phyloP scores from a whole-genome alignment of 2,113 vertebrate genomes.

The Drymodes brunneopygia region DNA sequence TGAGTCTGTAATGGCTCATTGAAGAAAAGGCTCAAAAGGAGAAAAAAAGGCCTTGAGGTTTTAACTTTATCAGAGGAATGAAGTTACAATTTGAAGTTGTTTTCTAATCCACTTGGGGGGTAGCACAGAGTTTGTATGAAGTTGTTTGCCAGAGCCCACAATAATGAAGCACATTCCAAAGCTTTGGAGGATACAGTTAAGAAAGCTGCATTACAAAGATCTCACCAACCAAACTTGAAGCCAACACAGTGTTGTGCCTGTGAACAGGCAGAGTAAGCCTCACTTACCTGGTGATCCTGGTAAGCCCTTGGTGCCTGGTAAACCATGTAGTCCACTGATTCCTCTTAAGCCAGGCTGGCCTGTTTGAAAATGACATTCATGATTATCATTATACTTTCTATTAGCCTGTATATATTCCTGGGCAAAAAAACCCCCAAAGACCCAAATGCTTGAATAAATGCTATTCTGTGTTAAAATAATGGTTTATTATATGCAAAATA shows the following conservation, averaged over 20 bases:
- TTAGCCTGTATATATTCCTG: neutral
- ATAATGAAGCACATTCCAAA: neutral
- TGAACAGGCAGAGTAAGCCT: neutral
- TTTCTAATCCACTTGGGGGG: neutral
- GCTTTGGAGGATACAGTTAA: neutral
- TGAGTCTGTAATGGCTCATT: neutral
- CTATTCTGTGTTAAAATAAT: neutral
- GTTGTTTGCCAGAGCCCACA: neutral
- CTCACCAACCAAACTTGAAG: neutral
- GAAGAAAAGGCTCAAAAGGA: neutral
- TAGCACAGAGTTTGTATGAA: neutral
- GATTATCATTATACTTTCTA: neutral
- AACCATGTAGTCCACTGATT: slow-evolving; percentile 78
- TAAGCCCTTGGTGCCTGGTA: slow-evolving; percentile 81
- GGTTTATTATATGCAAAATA: neutral
- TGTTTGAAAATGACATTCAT: slow-evolving; percentile 53
- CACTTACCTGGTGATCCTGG: slow-evolving; percentile 82
- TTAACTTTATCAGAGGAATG: neutral
- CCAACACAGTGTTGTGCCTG: neutral
- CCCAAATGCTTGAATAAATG: neutral
- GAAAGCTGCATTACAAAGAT: neutral
- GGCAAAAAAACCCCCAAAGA: neutral
- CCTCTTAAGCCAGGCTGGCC: slow-evolving; percentile 84
- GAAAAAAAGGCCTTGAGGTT: neutral
- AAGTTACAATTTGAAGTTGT: neutral